phyloP scores from a whole-genome alignment of 2,113 vertebrate species.

The Atractosteus spatula region DNA sequence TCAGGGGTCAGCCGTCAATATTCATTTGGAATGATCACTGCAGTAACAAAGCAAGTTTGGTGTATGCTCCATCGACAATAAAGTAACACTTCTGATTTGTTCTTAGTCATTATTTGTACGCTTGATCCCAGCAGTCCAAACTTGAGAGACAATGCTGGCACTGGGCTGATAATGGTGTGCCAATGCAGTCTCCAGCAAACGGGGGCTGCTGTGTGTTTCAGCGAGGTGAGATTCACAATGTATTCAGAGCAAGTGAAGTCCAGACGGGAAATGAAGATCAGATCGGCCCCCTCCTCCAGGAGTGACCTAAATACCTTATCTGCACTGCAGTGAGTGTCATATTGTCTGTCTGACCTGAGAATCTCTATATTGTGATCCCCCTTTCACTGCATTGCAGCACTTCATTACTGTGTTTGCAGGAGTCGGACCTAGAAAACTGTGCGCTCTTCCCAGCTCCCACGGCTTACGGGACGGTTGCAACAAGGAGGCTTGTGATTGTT shows the following conservation, averaged over 20 bases:
- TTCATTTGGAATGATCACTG: constrained; percentile 72
- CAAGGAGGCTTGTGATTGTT: constrained; percentile 47
- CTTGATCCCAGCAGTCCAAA: no score
- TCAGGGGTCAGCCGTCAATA: constrained; percentile 71
- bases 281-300: no score
- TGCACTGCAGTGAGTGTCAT: no score
- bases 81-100: constrained; percentile 29
- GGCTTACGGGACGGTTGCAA: constrained; percentile 30
- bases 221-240: no score
- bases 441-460: constrained; percentile 20
- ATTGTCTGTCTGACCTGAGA: constrained; percentile 18
- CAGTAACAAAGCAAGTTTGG: constrained; percentile 72
- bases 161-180: no score
- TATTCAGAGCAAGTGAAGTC: no score
- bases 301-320: no score
- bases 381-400: constrained; percentile 12
- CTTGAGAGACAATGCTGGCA: no score
- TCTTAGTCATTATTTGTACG: no score
- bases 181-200: no score
- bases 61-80: constrained; percentile 55
- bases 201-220: no score
- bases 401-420: neutral
- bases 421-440: constrained; percentile 7
- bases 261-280: no score
- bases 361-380: constrained; percentile 53